phyloP scores from a whole-genome alignment of 2,113 vertebrate species.

The Aptenodytes forsteri region DNA sequence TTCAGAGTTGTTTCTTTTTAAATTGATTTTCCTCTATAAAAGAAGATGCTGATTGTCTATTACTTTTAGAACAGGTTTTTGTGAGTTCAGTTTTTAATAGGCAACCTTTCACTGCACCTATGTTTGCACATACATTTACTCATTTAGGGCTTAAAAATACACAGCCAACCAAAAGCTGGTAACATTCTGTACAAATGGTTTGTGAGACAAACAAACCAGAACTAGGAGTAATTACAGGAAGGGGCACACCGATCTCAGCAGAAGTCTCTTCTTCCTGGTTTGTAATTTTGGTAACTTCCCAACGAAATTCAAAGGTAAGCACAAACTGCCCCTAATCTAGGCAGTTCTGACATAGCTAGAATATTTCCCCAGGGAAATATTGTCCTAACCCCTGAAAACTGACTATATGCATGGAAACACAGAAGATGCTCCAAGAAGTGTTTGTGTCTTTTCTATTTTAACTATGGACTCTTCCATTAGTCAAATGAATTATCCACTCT shows the following conservation, averaged over 20 bases:
- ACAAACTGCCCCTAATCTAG: not conserved
- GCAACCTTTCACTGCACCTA: slow-evolving; percentile 25
- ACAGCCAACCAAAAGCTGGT: not conserved
- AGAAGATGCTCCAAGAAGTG: not conserved
- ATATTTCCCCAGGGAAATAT: not conserved
- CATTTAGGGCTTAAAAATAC: not conserved
- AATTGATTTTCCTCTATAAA: slow-evolving; percentile 52
- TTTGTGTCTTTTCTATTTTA: not conserved
- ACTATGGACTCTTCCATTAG: accelerated
- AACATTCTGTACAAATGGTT: not conserved
- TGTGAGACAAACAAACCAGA: not conserved
- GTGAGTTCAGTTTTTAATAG: slow-evolving; percentile 33
- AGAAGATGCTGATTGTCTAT: slow-evolving; percentile 40
- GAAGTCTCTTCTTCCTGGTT: not conserved
- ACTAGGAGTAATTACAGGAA: not conserved
- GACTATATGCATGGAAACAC: not conserved
- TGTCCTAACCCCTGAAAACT: not conserved
- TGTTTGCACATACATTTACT: not conserved
- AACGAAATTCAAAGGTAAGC: not conserved
- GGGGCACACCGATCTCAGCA: not conserved
- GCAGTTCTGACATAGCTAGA: not conserved
- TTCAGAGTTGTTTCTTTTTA: slow-evolving; percentile 26
- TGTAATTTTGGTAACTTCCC: not conserved
- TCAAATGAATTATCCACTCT: not conserved
- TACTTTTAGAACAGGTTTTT: slow-evolving; percentile 42